These are phyloP conservation scores for Diplazon laetatorius DNA, from an alignment of 2,888 invertebrate genomes.

Conservation along the genomic window DNA sequence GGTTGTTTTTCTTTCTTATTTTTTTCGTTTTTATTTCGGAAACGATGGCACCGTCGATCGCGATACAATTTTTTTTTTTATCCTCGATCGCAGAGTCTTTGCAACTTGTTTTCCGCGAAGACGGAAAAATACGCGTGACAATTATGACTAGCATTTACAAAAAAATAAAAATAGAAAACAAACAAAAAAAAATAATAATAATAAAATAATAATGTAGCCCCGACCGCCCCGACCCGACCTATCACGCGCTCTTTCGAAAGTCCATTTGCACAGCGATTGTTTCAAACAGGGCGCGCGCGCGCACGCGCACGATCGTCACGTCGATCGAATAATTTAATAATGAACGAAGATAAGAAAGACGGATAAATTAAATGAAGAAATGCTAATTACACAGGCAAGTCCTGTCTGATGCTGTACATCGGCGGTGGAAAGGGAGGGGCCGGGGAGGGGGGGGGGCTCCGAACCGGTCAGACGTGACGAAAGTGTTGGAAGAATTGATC, in stretches of 20 bases:
- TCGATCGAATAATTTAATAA: constrained; percentile 63
- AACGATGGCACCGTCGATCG: constrained; percentile 12
- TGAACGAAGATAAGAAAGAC: constrained; percentile 27
- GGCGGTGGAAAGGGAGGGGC: no score
- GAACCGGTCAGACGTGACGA: constrained; percentile 18
- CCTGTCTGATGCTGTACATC: constrained; percentile 45
- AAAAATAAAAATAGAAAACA: no score
- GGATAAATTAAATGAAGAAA: constrained; percentile 64
- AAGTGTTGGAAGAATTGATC: constrained; percentile 27
- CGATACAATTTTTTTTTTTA: no score
- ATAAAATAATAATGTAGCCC: no score
- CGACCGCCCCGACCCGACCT: no score
- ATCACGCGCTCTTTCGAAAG: constrained; percentile 41
- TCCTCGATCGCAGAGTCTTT: constrained; percentile 20
- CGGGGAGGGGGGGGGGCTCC: constrained; percentile 21
- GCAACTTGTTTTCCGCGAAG: constrained; percentile 48
- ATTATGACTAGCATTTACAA: constrained; percentile 80
- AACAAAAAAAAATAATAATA: no score
- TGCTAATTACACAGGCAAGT: constrained; percentile 64
- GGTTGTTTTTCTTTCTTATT: background rate
- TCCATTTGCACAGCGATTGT: constrained; percentile 28
- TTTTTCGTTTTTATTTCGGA: no score
- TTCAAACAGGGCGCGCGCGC: constrained; percentile 28
- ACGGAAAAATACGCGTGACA: constrained; percentile 69
- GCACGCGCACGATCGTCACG: constrained; percentile 48